Evolutionary conservation across 2,888 invertebrate genomes (phyloP).

Genomic region (Pocota personata): DNA sequence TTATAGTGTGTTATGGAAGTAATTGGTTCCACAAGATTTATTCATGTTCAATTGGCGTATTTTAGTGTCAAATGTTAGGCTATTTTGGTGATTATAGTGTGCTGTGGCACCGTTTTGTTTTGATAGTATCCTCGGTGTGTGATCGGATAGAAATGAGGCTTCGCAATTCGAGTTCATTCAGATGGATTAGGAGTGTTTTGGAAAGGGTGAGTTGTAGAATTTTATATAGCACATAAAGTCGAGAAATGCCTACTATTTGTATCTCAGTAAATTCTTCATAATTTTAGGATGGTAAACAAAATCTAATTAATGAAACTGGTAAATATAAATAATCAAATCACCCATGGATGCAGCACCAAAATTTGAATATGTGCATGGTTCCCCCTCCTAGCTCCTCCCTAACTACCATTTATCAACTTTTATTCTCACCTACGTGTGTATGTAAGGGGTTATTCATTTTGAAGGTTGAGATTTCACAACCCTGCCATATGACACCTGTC

Average conservation of each 20-base stretch:
- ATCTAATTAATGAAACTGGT: too few relatives aligned
- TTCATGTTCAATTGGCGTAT: conserved; percentile 28
- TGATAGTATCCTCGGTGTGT: conserved; percentile 78
- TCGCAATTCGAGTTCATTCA: conserved; percentile 78
- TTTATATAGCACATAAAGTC: background rate
- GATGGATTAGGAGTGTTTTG: conserved; percentile 79
- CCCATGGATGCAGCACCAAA: too few relatives aligned
- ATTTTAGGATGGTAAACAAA: too few relatives aligned
- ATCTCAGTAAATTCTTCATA: background rate
- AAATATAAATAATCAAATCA: too few relatives aligned
- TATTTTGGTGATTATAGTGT: conserved; percentile 74
- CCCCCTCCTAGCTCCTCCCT: too few relatives aligned
- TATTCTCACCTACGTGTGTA: too few relatives aligned
- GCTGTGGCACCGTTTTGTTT: conserved; percentile 79
- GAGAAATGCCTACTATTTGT: background rate
- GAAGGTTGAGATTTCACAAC: too few relatives aligned
- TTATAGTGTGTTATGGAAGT: conserved; percentile 34
- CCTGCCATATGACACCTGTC: too few relatives aligned
- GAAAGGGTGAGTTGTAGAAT: conserved; percentile 54
- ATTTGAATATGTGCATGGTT: too few relatives aligned
- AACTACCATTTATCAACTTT: too few relatives aligned
- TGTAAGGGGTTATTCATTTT: too few relatives aligned
- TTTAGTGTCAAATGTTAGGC: conserved; percentile 74
- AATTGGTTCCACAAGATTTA: background rate
- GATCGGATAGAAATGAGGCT: conserved; percentile 78